These are phyloP conservation scores for Agapornis canus DNA, from an alignment of 2,797 vertebrate species.

Conservation along the genomic window DNA sequence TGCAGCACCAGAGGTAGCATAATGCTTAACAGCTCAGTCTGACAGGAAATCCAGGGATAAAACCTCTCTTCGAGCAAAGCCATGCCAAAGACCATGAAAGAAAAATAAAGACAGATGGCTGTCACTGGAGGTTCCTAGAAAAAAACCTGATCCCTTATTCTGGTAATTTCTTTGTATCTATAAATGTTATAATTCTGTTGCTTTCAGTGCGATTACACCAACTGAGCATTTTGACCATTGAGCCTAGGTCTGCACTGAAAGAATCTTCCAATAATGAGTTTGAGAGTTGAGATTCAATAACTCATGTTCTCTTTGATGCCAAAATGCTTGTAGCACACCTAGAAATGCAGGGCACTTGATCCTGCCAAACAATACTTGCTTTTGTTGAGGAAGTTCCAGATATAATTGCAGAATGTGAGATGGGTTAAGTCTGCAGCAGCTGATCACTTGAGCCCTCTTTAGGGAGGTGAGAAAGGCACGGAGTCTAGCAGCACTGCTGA, in stretches of 20 bases:
- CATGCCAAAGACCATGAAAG: neutral
- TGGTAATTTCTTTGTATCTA: neutral
- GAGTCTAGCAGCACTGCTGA: neutral
- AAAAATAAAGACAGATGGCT: neutral
- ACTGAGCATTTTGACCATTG: neutral
- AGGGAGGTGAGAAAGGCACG: neutral
- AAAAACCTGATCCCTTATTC: neutral
- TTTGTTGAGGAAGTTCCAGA: neutral
- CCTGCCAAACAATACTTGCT: neutral
- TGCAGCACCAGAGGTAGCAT: neutral
- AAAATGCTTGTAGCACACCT: neutral
- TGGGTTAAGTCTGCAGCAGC: neutral
- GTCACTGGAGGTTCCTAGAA: neutral
- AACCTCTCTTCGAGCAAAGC: neutral
- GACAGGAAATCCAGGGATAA: conserved; percentile 31
- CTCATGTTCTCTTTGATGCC: neutral
- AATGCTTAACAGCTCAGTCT: neutral
- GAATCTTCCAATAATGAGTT: neutral
- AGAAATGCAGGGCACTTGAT: neutral
- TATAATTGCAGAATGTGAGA: neutral
- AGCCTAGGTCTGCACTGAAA: neutral
- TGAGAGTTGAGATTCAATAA: neutral
- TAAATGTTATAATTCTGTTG: neutral
- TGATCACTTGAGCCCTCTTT: neutral
- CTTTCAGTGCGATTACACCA: neutral